Base-by-base conservation (phyloP, 2,797 vertebrate genomes). In the Parauchenoglanis ngamensis region DNA sequence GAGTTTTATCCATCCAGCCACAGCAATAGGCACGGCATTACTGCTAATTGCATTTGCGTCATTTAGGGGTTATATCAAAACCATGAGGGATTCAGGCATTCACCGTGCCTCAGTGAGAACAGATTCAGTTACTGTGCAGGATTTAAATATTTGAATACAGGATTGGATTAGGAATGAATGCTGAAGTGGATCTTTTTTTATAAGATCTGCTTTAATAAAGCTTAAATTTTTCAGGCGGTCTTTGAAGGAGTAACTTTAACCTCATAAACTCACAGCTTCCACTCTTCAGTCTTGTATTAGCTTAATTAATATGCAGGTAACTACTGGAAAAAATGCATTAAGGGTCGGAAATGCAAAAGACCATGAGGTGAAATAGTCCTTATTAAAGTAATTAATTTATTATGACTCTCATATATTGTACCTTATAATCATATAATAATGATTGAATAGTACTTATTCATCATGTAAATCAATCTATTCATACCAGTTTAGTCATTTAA, bases 31-130 rank as follows among this genome's bases (percentile, higher is more conserved):
- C 72, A 57, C 59, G 61, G 40, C 70, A 44, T 44, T 57, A 67
- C 68, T 82, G 70, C 79, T 82, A 68, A 83, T 76, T 77, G 87
- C 61, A 40, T 80, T 61, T 44, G 57, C 8, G 19, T 21, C 67
- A 31, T 75, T 81, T 82, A 54, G 7, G 54, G 83, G 54, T 80
- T 57, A 46, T 75, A 73, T 84, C 65, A 70, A 63, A 56, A 31
- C 35, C 79, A 35, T 15, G 5, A 59, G 63, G 85, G 63, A 79
- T 70, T 46, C 63, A 68, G 8, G 76, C 76, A 10, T 78, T 21
- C 52, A 21, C 17, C n/a, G 4, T 46, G 86, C 40, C 31, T 63
- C 11, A 46, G 49, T 54, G 57, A 68, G 35, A 73, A 13, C 65
- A 0, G 12, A 61, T 75, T 59, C 3, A 54, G 52, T 79, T 52